Base-by-base conservation (phyloP, 2,113 vertebrate genomes). In the Aramus guarauna region DNA sequence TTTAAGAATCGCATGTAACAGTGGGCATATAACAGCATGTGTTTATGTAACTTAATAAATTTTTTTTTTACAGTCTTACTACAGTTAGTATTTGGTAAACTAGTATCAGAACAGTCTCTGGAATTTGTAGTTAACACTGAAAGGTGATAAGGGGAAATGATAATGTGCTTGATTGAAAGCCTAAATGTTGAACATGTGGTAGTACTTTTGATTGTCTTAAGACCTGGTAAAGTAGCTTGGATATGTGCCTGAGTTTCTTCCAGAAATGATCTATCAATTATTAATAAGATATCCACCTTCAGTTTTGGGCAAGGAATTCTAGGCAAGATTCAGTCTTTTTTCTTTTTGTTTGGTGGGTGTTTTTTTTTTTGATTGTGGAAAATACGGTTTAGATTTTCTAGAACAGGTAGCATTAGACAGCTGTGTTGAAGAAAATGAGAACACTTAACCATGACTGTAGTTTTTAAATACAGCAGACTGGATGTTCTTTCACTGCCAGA, bases 361-460 rank as follows among this genome's bases (percentile, higher is more conserved):
- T 18, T 50, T 5, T 2, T 16, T 39, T 37, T 74, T 56, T 24
- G 3, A 14, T 48, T 18, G 69, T 2, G 2, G 55, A 77, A 76
- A 88, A 37, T 18, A 15, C 0, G 3, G 21, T 60, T 67, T 34
- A 18, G 45, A 14, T 58, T 92, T 92, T 92, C 24, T 64, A 67
- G 83, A 50, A 19, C 75, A 26, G 69, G 85, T n/a, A 17, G 36
- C 34, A 1, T 71, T 53, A 88, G 80, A 39, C 64, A 91, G 78
- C 82, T 90, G 81, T 60, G 69, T 21, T 79, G 93, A 29, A 88
- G 92, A 71, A 68, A 93, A 96, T 62, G 85, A 66, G 85, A 76
- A 30, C 50, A 14, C 27, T 93, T 79, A 72, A 66, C 34, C 63
- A 19, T 76, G 85, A 45, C 59, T 82, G 84, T 50, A 47, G 62